Conservation (phyloP, 2,888 invertebrate species). For the Caenorhabditis sp. region DNA sequence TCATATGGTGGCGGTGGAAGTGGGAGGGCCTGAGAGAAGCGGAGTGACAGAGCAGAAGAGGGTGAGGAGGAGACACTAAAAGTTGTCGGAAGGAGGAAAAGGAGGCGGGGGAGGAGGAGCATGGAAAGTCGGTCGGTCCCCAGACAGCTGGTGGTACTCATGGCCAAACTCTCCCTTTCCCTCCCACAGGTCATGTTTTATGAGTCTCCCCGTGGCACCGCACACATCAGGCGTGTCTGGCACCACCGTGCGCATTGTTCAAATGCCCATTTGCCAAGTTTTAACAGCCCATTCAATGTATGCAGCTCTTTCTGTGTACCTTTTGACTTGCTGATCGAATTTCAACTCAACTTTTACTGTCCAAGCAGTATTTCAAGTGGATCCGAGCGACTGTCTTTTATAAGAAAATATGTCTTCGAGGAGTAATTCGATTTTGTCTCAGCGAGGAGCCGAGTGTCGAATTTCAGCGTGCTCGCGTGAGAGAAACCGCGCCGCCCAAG, state of each 20-base stretch:
- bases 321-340: too few species aligned
- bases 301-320: too few species aligned
- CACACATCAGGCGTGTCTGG: too few species aligned
- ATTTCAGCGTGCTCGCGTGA: constrained; percentile 39
- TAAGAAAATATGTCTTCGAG: constrained; percentile 18
- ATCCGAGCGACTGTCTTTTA: too few species aligned
- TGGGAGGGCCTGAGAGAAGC: constrained; percentile 19
- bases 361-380: too few species aligned
- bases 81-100: constrained; percentile 36
- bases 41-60: constrained; percentile 4
- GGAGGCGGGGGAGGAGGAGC: constrained; percentile 11
- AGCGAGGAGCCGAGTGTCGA: constrained; percentile 29
- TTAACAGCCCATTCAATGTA: too few species aligned
- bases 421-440: constrained; percentile 50
- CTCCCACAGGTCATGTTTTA: neutral
- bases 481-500: constrained; percentile 8
- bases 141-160: constrained; percentile 14
- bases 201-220: too few species aligned
- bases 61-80: constrained; percentile 41
- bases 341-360: too few species aligned
- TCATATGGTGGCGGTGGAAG: constrained; percentile 34
- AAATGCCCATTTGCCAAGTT: too few species aligned
- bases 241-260: too few species aligned
- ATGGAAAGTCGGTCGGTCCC: constrained; percentile 12
- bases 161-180: neutral